Evolutionary conservation across 1,140 invertebrate species (phyloP), one percentile per base, ranked within the genome.

Genomic region (Battus philenor): DNA sequence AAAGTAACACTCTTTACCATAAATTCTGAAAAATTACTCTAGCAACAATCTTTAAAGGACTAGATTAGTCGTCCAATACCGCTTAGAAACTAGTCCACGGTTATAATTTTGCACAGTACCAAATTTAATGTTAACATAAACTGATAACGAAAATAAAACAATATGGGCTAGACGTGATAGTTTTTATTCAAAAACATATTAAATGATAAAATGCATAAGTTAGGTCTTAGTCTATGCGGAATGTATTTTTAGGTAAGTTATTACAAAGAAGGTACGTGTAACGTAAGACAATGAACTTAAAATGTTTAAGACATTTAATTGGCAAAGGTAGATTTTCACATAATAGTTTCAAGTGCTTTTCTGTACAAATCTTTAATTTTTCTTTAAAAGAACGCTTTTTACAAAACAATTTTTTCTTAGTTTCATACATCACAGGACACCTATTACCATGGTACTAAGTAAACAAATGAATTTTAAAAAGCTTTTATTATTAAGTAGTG

Each of bases 181-280:
- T 41, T 48, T 52, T 43, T 34, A 46, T 52, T 46, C 36, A 52
- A 41, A 36, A 46, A 46, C 29, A 33, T 44, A 46, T 45, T 51
- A 50, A 31, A 39, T 47, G 36, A 36, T 51, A 43, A 39, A 51
- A 51, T 46, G 50, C 46, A 52, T 52, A 52, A 46, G 50, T 52
- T 51, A 51, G 34, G 17, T 6, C 49, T 51, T 51, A 51, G n/a
- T 46, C n/a, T 51, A 51, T 7, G 24, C 34, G 49, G 49, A 51
- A 51, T 51, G 49, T 46, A 18, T 50, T n/a, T 16, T 34, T 46
- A 46, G n/a, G 36, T 46, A 39, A n/a, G n/a, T n/a, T n/a, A 26
- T 29, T 30, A 46, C 16, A 29, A 41, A 22, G 13, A 17, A 41
- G 20, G 10, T 12, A 20, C 2, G 38, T 41, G n/a, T 22, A 4